A percentile compares a stretch with the other conserved stretches of the same genome.
These are phyloP conservation scores for Porites divaricata DNA, from an alignment of 92 coral and sea anemone genomes.

Conservation along the genomic window DNA sequence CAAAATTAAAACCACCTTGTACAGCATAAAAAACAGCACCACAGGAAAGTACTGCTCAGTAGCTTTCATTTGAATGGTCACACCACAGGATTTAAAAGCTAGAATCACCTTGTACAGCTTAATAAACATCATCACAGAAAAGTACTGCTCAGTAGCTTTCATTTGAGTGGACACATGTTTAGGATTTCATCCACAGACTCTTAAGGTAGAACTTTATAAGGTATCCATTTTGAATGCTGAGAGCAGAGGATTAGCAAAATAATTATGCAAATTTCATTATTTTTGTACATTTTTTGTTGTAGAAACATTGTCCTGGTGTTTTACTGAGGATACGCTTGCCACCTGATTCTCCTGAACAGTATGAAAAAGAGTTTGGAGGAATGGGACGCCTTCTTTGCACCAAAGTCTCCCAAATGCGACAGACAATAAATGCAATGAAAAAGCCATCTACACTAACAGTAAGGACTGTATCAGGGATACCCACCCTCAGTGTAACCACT, in stretches of 20 bases:
- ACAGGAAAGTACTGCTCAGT: too few species aligned
- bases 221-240: too few species aligned
- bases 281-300: background rate
- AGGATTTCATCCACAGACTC: too few species aligned
- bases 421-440: conserved; percentile 81
- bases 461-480: conserved; percentile 41
- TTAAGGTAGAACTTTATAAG: too few species aligned
- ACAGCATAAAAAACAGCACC: too few species aligned
- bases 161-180: too few species aligned
- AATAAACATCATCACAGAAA: too few species aligned
- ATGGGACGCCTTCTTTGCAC: conserved; percentile 82
- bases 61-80: too few species aligned
- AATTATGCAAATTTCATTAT: background rate
- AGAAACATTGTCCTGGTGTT: conserved; percentile 97
- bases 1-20: background rate
- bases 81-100: too few species aligned
- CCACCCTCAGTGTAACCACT: conserved; percentile 52
- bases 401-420: conserved; percentile 89
- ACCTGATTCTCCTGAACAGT: conserved; percentile 88
- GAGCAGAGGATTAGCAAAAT: background rate
- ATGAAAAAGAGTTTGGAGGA: conserved; percentile 86
- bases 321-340: conserved; percentile 85
- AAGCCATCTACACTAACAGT: conserved; percentile 78
- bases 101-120: too few species aligned
- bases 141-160: too few species aligned